Base-by-base conservation (phyloP, 2,113 vertebrate genomes). In the Rhynchomys soricoides region DNA sequence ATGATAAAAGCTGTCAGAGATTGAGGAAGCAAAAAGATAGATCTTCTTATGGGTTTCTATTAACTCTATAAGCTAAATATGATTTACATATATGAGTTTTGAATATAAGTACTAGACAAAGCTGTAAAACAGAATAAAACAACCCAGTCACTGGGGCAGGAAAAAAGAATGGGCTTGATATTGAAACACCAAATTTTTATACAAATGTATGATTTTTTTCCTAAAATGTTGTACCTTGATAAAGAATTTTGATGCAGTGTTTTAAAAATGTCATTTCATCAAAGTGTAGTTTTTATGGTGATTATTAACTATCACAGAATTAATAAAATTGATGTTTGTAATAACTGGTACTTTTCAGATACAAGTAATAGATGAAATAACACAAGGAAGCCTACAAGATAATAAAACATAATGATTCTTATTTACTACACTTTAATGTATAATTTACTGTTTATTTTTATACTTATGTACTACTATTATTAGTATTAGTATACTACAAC, bases 211-310 rank as follows among this genome's bases (percentile, higher is more conserved):
- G 40, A 43, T 29, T 92, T 95, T 92, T 95, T 95, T 86, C 45
- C 34, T 91, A 12, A 4, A 48, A 95, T 85, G 2, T 17, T 57
- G 3, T n/a, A 50, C 22, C 12, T 95, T 87, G 94, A 31, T 82
- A 73, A 95, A 78, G 19, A 62, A 71, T 87, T 16, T 90, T 93
- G 64, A 71, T 40, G 64, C 0, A 55, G 24, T 91, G 15, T 74
- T 95, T 89, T 43, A n/a, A 89, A 79, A 8, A 64, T 73, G 75
- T 94, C 89, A 24, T 93, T 92, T 94, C n/a, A 79, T 70, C n/a
- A 24, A 90, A 73, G 5, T 22, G 22, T 59, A 59, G 57, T 21
- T 59, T 59, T 22, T 59, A 22, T 59, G 57, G 57, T 57, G 19
- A 22, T 59, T 59, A 59, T 21, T 22, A 59, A 59, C 57, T 59